phyloP scores from a whole-genome alignment of 2,113 vertebrate genomes.

The Engraulis encrasicolus region DNA sequence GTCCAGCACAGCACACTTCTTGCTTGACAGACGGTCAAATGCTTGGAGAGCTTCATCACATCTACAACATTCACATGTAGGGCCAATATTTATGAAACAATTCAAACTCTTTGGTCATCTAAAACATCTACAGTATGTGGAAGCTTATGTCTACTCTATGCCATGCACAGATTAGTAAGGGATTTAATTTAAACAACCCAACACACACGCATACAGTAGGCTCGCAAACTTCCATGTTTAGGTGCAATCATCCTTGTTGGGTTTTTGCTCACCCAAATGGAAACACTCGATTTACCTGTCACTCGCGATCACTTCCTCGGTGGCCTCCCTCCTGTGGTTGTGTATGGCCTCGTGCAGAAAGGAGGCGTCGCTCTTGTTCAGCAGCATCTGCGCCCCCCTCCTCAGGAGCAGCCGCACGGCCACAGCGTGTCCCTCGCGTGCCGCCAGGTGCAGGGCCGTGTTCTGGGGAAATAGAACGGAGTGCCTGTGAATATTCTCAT shows the following conservation, averaged over 20 bases:
- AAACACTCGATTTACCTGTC: constrained; percentile 76
- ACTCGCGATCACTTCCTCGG: constrained; percentile 72
- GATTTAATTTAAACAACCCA: too few species aligned
- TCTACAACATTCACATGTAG: constrained; percentile 60
- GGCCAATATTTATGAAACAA: too few species aligned
- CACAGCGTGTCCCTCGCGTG: constrained; percentile 79
- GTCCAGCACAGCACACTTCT: constrained; percentile 76
- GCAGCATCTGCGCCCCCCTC: constrained; percentile 71
- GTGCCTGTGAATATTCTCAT: too few species aligned
- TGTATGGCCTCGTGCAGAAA: constrained; percentile 87
- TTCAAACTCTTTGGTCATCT: too few species aligned
- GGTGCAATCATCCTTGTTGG: too few species aligned
- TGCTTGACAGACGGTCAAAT: constrained; percentile 75
- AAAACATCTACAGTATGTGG: too few species aligned
- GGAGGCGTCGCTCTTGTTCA: constrained; percentile 80
- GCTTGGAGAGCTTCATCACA: constrained; percentile 77
- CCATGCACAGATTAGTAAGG: too few species aligned
- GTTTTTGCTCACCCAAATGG: too few species aligned
- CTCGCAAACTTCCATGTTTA: too few species aligned
- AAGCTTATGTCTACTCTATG: too few species aligned
- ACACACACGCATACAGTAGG: constrained; percentile 1
- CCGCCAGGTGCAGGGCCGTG: constrained; percentile 83
- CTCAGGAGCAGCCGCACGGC: constrained; percentile 79
- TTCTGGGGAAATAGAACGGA: constrained; percentile 79
- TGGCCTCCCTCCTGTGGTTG: constrained; percentile 78